Conservation (phyloP, 2,888 invertebrate species). For the Lobophora halterata region DNA sequence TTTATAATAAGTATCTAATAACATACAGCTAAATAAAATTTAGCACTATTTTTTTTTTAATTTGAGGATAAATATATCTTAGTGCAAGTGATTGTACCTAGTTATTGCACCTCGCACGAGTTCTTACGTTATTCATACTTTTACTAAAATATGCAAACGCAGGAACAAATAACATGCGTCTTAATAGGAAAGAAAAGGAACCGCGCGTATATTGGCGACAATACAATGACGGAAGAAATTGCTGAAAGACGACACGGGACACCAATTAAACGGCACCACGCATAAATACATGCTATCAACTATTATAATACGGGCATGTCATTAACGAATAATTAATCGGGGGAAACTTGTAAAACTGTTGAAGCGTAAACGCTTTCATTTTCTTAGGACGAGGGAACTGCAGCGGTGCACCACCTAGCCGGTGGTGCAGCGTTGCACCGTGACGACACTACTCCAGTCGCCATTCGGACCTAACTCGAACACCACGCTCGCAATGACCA, state of each 20-base stretch:
- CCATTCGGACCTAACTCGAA: constrained; percentile 53
- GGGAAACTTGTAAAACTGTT: constrained; percentile 65
- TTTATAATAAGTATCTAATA: too few relatives aligned
- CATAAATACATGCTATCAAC: constrained; percentile 47
- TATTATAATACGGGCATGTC: constrained; percentile 56
- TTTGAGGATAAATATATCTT: too few relatives aligned
- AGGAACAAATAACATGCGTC: constrained; percentile 19
- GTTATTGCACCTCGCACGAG: too few relatives aligned
- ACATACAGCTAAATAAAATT: too few relatives aligned
- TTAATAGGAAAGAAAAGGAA: constrained; percentile 21
- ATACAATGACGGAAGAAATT: constrained; percentile 54
- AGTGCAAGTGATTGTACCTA: too few relatives aligned
- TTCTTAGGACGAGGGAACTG: constrained; percentile 61
- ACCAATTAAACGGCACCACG: constrained; percentile 40
- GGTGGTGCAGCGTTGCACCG: constrained; percentile 33
- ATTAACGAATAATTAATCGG: constrained; percentile 65
- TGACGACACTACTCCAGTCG: constrained; percentile 53
- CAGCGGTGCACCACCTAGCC: constrained; percentile 38
- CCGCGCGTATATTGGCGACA: constrained; percentile 13
- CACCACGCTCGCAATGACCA: constrained; percentile 65
- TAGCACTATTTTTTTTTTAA: too few relatives aligned
- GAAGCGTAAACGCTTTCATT: constrained; percentile 73
- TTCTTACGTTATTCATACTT: too few relatives aligned
- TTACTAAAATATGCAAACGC: constrained; percentile 18
- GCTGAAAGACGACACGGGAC: constrained; percentile 48